Evolutionary conservation across 2,888 invertebrate genomes (phyloP).

Genomic region (Plebejus melissa): DNA sequence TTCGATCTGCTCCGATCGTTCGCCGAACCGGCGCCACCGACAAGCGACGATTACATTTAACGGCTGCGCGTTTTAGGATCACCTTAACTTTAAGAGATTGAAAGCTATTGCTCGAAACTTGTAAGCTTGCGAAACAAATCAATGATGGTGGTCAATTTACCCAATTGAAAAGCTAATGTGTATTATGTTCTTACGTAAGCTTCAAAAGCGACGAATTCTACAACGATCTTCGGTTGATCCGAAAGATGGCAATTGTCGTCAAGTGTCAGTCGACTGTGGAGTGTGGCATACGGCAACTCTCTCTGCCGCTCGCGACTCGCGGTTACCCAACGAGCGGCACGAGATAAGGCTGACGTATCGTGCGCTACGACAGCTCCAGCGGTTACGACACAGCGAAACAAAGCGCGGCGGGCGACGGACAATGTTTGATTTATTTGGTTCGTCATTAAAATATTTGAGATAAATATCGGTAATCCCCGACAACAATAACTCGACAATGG

Average conservation of each 20-base stretch:
- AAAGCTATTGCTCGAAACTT: no score
- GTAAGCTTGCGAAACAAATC: no score
- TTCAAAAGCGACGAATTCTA: no score
- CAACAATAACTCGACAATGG: slow-evolving; percentile 22
- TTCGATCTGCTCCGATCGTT: slow-evolving; percentile 2
- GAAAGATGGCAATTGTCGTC: not conserved
- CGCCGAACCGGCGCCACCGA: not conserved
- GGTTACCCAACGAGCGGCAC: not conserved
- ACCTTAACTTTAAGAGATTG: not conserved
- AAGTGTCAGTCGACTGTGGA: not conserved
- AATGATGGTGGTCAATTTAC: no score
- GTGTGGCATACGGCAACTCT: not conserved
- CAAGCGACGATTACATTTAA: not conserved
- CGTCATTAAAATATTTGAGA: slow-evolving; percentile 27
- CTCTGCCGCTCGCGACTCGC: not conserved
- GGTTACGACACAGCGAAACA: slow-evolving; percentile 19
- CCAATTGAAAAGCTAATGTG: no score
- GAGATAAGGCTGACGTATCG: slow-evolving; percentile 5
- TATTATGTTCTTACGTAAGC: no score
- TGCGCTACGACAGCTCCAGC: not conserved
- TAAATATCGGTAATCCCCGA: slow-evolving; percentile 23
- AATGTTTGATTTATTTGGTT: slow-evolving; percentile 27
- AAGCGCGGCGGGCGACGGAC: slow-evolving; percentile 1
- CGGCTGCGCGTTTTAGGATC: not conserved
- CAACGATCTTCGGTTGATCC: no score